Evolutionary conservation across 2,797 vertebrate species (phyloP), one percentile per base, ranked within the genome.

Genomic region (Chiroxiphia lanceolata): DNA sequence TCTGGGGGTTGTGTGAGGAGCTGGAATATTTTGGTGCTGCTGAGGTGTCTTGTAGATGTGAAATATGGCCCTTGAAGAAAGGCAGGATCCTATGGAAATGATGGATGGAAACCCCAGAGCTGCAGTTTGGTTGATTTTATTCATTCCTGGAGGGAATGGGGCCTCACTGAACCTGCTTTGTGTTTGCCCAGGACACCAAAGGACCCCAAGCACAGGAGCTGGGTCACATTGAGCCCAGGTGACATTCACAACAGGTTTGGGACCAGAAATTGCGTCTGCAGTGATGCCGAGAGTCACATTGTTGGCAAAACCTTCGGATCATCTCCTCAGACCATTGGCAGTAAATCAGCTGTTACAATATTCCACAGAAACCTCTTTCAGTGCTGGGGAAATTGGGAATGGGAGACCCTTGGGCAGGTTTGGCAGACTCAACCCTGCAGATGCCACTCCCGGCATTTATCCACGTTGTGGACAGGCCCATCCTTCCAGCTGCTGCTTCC

Each of bases 381-480:
- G 26, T 3, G 3, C 53, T 22, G 4, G 76, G 47, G 38, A 69
- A 70, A 74, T 50, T n/a, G 47, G 40, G n/a, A 11, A 3, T 6
- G 42, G 9, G 31, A 64, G 56, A 44, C 15, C 7, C n/a, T 51
- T 11, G 65, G 56, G 42, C 2, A 45, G 11, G 7, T 23, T 64
- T 3, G 13, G 48, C 48, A 83, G 42, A 48, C 61, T 59, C 48
- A 22, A 3, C 20, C 78, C 38, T 54, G 15, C 17, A 21, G 79
- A 19, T 7, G 1, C 31, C 26, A 4, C 36, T 50, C 56, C 17
- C 36, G 44, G 11, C 3, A 4, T 56, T 92, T 25, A 40, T 56
- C 45, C 9, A 0, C 2, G 19, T 0, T 47, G 25, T 16, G 47
- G 60, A 10, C 22, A 61, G 18, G 5, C 10, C 6, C 42, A 6